Percentiles rank a stretch among this genome's conserved stretches.
Conservation (phyloP, 2,113 vertebrate genomes). For the Labeo catla region DNA sequence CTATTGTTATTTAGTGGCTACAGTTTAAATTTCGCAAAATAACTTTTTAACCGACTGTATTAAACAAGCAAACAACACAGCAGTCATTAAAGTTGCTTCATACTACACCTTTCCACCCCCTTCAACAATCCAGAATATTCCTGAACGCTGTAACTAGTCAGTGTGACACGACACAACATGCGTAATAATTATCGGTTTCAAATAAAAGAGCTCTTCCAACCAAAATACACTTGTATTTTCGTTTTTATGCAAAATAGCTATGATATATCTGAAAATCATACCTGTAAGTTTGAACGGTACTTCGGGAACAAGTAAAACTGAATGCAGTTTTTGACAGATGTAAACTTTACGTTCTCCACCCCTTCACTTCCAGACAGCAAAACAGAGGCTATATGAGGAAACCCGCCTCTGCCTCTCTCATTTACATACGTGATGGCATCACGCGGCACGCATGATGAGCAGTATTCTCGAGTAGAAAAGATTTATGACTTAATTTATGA, state of each 20-base stretch:
- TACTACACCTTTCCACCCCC: not conserved
- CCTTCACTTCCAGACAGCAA: not conserved
- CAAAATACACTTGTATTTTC: not conserved
- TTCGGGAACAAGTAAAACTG: no score
- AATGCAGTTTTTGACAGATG: not conserved
- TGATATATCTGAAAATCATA: not conserved
- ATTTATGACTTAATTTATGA: not conserved
- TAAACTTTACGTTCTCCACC: not conserved
- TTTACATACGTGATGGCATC: conserved; percentile 17
- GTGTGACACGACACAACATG: not conserved
- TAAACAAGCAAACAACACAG: not conserved
- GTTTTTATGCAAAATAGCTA: not conserved
- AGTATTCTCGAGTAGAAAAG: not conserved
- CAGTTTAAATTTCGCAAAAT: not conserved
- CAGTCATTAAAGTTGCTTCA: not conserved
- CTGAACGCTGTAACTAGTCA: not conserved
- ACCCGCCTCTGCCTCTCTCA: not conserved
- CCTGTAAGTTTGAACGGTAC: not conserved
- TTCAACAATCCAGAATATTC: not conserved
- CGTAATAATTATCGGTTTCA: not conserved
- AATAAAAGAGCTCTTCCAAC: not conserved
- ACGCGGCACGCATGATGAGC: not conserved
- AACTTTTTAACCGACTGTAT: not conserved
- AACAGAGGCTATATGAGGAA: not conserved
- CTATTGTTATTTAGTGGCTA: not conserved